A percentile compares a stretch with the other conserved stretches of the same genome.
phyloP scores from a whole-genome alignment of 2,888 invertebrate species.

The Sturmia bella region DNA sequence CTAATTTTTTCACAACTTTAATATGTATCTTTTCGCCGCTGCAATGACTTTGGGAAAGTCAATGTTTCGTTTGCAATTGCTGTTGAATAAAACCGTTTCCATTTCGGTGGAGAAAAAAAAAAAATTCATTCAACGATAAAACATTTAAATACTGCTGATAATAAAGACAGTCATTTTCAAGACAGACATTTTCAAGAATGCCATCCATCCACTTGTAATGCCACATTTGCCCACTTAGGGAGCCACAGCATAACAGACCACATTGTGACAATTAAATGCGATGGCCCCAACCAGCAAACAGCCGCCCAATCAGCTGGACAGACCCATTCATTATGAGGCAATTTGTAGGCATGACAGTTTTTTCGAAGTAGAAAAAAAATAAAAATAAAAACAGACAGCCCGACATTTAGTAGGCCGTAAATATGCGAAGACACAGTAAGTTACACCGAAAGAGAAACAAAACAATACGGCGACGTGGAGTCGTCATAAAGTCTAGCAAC shows the following conservation, averaged over 20 bases:
- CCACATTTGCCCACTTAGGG: slow-evolving; percentile 42
- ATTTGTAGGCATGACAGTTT: slow-evolving; percentile 57
- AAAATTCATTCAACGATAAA: slow-evolving; percentile 49
- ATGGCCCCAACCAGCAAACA: background rate
- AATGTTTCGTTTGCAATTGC: background rate
- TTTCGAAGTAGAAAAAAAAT: slow-evolving; percentile 25
- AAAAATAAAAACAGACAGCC: background rate
- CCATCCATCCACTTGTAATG: slow-evolving; percentile 26
- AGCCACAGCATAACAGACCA: background rate
- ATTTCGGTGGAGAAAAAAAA: background rate
- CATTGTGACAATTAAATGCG: slow-evolving; percentile 32
- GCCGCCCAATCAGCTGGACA: slow-evolving; percentile 7
- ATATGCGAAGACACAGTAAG: slow-evolving; percentile 25
- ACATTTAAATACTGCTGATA: slow-evolving; percentile 50
- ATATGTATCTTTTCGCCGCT: background rate
- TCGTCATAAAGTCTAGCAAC: slow-evolving; percentile 60
- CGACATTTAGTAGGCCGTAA: slow-evolving; percentile 9
- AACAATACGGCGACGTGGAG: slow-evolving; percentile 11
- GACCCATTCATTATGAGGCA: slow-evolving; percentile 53
- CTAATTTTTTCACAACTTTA: background rate
- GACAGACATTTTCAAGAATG: slow-evolving; percentile 54
- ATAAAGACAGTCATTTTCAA: slow-evolving; percentile 45
- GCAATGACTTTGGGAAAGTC: slow-evolving; percentile 44
- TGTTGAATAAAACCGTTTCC: slow-evolving; percentile 18
- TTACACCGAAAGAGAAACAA: background rate